A percentile compares a stretch with the other conserved stretches of the same genome.
Conservation (phyloP, 2,888 invertebrate genomes). For the Furcula furcula region DNA sequence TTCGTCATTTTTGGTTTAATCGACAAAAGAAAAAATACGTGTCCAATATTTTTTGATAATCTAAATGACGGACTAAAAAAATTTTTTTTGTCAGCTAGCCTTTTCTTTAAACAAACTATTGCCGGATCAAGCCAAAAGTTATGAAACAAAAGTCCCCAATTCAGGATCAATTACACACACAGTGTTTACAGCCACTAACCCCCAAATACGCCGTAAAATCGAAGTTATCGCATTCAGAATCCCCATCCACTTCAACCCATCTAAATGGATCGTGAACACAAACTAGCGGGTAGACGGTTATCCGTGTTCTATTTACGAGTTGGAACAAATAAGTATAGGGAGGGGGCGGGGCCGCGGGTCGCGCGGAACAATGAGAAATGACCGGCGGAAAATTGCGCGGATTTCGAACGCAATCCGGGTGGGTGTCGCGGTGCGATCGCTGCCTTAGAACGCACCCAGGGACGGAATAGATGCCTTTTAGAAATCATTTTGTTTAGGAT, state of each 20-base stretch:
- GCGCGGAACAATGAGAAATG: conserved; percentile 77
- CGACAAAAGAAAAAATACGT: too few species aligned
- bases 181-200: conserved; percentile 9
- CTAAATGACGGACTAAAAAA: too few species aligned
- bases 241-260: conserved; percentile 5
- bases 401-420: conserved; percentile 59
- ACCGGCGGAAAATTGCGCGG: conserved; percentile 78
- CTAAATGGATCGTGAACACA: conserved; percentile 49
- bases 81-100: too few species aligned
- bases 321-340: conserved; percentile 57
- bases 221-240: conserved; percentile 26
- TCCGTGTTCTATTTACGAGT: conserved; percentile 53
- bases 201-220: too few species aligned
- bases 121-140: too few species aligned
- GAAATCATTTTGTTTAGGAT: too few species aligned
- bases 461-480: too few species aligned
- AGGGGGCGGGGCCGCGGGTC: conserved; percentile 37
- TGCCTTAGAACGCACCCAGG: conserved; percentile 44
- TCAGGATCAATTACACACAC: not conserved
- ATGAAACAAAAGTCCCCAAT: too few species aligned
- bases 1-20: too few species aligned
- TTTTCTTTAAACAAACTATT: too few species aligned
- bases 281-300: conserved; percentile 37
- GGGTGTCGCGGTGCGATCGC: conserved; percentile 49
- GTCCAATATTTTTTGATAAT: too few species aligned